Evolutionary conservation across 2,797 vertebrate species (phyloP), one percentile per base, ranked within the genome.

Genomic region (Momotus momota): DNA sequence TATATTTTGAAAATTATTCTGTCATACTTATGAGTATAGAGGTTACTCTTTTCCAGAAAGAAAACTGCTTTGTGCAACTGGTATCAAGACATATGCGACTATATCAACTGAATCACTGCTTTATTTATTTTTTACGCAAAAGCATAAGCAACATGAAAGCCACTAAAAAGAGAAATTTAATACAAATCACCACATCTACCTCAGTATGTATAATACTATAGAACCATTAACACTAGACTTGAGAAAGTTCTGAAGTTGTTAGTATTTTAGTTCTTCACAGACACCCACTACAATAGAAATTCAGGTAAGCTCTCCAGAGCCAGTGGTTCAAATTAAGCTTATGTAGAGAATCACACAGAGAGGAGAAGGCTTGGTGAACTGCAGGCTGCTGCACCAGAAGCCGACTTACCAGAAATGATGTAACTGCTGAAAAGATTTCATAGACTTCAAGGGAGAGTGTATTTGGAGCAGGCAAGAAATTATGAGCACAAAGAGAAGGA

Each of bases 1-100:
- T 52, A 2, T 43, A 67, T 78, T 94, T 61, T 48, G 27, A 91
- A 83, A 71, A 78, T 45, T 29, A 60, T 64, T 81, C 69, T 78
- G 65, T 49, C 7, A 0, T 49, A 41, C 54, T 88, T 58, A 14
- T 31, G 33, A 88, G 17, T 26, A 58, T 0, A 67, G 45, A 93
- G 57, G 49, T 71, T 92, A 64, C 81, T 83, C 35, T 51, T 33
- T 58, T 69, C 49, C 64, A 75, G 66, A 65, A 74, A 66, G 26
- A 54, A 65, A 95, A 57, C 29, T 45, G 20, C 64, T 88, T 51
- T 55, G 35, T 60, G 22, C 46, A 66, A 41, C 26, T 35, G 31
- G 5, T 40, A 45, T 61, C 48, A 52, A 61, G 45, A 55, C 65
- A 64, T 29, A 41, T 1, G 8, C 23, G 64, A 40, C 15, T 54